A percentile compares a stretch with the other conserved stretches of the same genome.
Evolutionary conservation across 2,888 invertebrate species (phyloP).

Genomic region (Philonicus albiceps): DNA sequence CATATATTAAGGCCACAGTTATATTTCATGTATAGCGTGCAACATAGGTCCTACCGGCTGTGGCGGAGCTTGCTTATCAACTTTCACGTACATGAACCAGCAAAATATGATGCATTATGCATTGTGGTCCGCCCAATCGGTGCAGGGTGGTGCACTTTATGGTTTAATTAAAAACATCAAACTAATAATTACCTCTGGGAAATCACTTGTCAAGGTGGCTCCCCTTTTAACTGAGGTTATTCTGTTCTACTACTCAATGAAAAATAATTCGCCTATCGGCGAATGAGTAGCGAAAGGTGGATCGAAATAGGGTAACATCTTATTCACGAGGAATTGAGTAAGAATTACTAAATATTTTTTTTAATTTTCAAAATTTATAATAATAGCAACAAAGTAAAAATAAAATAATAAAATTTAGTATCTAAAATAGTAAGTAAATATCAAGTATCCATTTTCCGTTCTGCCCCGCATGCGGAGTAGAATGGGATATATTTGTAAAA

Average conservation of each 20-base stretch:
- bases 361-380: too few species aligned
- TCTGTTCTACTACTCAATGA: not conserved
- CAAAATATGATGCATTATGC: not conserved
- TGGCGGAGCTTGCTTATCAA: not conserved
- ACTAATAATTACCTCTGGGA: not conserved
- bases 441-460: too few species aligned
- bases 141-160: not conserved
- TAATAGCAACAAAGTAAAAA: too few species aligned
- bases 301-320: too few species aligned
- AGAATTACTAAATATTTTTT: too few species aligned
- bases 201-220: not conserved
- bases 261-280: too few species aligned
- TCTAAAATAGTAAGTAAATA: too few species aligned
- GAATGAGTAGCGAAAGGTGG: too few species aligned
- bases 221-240: not conserved
- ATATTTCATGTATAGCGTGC: not conserved
- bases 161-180: not conserved
- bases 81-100: not conserved
- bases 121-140: not conserved
- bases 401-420: too few species aligned
- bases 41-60: not conserved
- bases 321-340: too few species aligned
- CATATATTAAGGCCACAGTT: not conserved
- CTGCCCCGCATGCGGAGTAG: too few species aligned
- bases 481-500: too few species aligned